A percentile compares a stretch with the other conserved stretches of the same genome.
These are phyloP conservation scores for Nymphalis polychloros DNA, from an alignment of 2,888 invertebrate species.

Conservation along the genomic window DNA sequence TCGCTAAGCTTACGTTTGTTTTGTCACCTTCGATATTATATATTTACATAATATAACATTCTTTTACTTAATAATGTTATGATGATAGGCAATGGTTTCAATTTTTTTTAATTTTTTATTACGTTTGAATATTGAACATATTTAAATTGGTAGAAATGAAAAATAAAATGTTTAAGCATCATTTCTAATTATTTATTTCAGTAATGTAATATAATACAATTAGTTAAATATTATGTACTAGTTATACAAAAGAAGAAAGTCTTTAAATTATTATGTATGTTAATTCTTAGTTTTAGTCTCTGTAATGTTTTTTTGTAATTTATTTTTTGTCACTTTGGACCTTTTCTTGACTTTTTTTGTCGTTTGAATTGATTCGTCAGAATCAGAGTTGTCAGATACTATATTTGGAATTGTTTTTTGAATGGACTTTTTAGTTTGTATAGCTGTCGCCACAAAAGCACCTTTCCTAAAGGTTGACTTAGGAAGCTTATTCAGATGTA, in stretches of 20 bases:
- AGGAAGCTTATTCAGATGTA: conserved; percentile 53
- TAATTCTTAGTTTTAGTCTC: conserved; percentile 58
- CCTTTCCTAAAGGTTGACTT: conserved; percentile 82
- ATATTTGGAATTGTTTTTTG: conserved; percentile 48
- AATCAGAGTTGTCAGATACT: conserved; percentile 69
- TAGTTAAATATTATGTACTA: neutral
- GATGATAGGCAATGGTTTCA: too few relatives aligned
- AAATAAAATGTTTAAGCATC: too few relatives aligned
- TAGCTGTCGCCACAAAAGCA: conserved; percentile 82
- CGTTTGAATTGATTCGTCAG: conserved; percentile 70
- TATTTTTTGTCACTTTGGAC: conserved; percentile 60
- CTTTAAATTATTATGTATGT: neutral
- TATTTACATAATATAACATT: too few relatives aligned
- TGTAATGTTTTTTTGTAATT: conserved; percentile 55
- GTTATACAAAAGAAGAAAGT: neutral
- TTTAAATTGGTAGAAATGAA: too few relatives aligned
- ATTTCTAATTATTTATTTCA: too few relatives aligned
- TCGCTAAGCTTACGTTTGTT: too few relatives aligned
- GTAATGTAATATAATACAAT: too few relatives aligned
- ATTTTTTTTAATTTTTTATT: too few relatives aligned
- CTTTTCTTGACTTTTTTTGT: conserved; percentile 75
- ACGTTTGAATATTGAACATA: too few relatives aligned
- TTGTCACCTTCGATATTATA: too few relatives aligned
- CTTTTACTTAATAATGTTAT: too few relatives aligned
- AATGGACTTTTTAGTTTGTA: conserved; percentile 67